These are phyloP conservation scores for Nannobrachium achirus DNA, from an alignment of 2,113 vertebrate species.

Conservation along the genomic window DNA sequence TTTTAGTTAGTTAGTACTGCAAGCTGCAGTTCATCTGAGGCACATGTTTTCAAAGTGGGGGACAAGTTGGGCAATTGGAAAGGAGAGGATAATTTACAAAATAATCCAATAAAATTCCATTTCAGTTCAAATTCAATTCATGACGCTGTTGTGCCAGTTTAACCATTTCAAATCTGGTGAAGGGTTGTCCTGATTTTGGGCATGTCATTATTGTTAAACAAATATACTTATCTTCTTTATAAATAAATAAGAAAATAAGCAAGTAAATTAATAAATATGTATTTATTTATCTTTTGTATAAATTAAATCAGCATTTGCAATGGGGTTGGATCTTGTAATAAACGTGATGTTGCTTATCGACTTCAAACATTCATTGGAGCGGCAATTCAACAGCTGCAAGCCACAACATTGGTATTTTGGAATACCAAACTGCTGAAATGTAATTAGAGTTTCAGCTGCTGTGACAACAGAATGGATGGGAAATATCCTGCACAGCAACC, in stretches of 20 bases:
- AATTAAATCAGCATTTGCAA: constrained; percentile 51
- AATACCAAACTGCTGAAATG: constrained; percentile 35
- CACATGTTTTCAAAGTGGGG: too few relatives aligned
- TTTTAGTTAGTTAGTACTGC: too few relatives aligned
- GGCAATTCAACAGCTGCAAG: constrained; percentile 39
- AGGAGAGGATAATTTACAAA: too few relatives aligned
- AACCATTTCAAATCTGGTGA: too few relatives aligned
- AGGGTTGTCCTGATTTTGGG: too few relatives aligned
- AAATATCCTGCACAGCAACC: constrained; percentile 63
- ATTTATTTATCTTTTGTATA: constrained; percentile 33
- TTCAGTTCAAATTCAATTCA: too few relatives aligned
- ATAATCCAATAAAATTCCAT: too few relatives aligned
- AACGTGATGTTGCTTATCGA: constrained; percentile 56
- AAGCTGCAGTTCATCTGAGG: constrained; percentile 26
- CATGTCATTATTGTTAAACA: too few relatives aligned
- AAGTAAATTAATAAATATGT: too few relatives aligned
- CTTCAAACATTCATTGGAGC: constrained; percentile 34
- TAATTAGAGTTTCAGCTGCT: constrained; percentile 56
- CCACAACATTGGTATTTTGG: constrained; percentile 45
- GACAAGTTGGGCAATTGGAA: too few relatives aligned
- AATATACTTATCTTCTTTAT: constrained; percentile 30
- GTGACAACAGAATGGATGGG: constrained; percentile 65
- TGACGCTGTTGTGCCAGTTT: too few relatives aligned
- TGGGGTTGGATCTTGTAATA: constrained; percentile 30
- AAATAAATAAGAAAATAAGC: too few relatives aligned